These are phyloP conservation scores for Nomada fabriciana DNA, from an alignment of 2,888 invertebrate genomes.

Conservation along the genomic window DNA sequence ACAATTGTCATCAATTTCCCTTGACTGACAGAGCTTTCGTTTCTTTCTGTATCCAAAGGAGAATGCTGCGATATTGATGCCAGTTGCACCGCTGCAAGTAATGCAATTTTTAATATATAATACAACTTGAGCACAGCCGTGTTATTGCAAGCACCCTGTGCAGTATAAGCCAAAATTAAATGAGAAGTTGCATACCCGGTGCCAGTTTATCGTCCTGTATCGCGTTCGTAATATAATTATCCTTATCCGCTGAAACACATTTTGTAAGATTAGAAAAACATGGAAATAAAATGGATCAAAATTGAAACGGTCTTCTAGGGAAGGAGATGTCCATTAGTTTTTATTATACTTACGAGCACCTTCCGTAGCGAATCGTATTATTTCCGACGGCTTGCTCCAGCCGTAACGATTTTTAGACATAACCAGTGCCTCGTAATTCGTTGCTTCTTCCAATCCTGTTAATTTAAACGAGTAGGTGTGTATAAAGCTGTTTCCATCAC, in stretches of 20 bases:
- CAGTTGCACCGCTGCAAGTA: slow-evolving; percentile 62
- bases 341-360: slow-evolving; percentile 87
- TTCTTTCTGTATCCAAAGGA: slow-evolving; percentile 34
- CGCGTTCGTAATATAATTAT: slow-evolving; percentile 49
- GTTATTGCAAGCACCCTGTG: neutral
- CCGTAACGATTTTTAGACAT: slow-evolving; percentile 93
- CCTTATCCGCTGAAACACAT: slow-evolving; percentile 30
- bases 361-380: slow-evolving; percentile 91
- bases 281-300: neutral
- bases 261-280: slow-evolving; percentile 10
- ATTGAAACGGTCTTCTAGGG: neutral
- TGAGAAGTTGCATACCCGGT: slow-evolving; percentile 38
- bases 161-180: neutral
- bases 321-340: slow-evolving; percentile 19
- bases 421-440: slow-evolving; percentile 91
- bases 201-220: slow-evolving; percentile 42
- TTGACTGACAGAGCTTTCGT: slow-evolving; percentile 24
- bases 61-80: slow-evolving; percentile 68
- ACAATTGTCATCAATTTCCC: neutral
- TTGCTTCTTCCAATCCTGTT: slow-evolving; percentile 89
- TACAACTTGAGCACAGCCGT: neutral
- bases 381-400: slow-evolving; percentile 92
- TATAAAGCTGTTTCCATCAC: slow-evolving; percentile 87
- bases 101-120: neutral
- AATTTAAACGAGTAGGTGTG: slow-evolving; percentile 92